Conservation (phyloP, 2,888 invertebrate genomes). For the Mermis nigrescens region DNA sequence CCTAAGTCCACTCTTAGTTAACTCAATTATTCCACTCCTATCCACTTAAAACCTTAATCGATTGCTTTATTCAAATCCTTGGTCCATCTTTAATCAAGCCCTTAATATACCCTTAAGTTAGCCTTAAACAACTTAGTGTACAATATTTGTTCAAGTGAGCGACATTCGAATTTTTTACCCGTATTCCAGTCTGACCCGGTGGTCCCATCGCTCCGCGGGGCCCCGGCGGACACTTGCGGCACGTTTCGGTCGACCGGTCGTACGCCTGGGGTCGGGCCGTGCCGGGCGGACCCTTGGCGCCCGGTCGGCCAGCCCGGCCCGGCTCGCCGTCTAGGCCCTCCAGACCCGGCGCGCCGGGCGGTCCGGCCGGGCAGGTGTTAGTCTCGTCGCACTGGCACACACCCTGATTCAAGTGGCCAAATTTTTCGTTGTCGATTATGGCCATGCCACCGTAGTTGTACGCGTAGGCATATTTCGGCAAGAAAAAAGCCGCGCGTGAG, state of each 20-base stretch:
- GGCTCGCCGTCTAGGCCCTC: not conserved
- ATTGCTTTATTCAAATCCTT: too few relatives aligned
- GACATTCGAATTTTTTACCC: too few relatives aligned
- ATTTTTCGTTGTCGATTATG: not conserved
- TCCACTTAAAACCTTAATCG: too few relatives aligned
- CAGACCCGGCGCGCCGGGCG: not conserved
- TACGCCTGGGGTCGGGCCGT: not conserved
- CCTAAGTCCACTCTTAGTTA: too few relatives aligned
- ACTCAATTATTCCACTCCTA: too few relatives aligned
- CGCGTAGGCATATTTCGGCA: not conserved
- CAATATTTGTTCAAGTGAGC: too few relatives aligned
- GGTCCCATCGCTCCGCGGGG: not conserved
- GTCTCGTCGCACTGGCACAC: not conserved
- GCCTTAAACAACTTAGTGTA: too few relatives aligned
- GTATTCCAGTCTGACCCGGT: not conserved
- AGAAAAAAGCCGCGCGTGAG: too few relatives aligned
- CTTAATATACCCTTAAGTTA: too few relatives aligned
- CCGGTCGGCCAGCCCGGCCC: not conserved
- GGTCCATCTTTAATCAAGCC: too few relatives aligned
- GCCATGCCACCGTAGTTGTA: not conserved
- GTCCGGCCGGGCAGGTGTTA: constrained; percentile 1
- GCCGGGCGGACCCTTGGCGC: not conserved
- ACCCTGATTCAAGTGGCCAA: too few relatives aligned
- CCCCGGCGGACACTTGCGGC: constrained; percentile 5
- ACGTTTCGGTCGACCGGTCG: not conserved